Evolutionary conservation across 2,888 invertebrate genomes (phyloP), one percentile per base, ranked within the genome.

Genomic region (Agrochola litura): DNA sequence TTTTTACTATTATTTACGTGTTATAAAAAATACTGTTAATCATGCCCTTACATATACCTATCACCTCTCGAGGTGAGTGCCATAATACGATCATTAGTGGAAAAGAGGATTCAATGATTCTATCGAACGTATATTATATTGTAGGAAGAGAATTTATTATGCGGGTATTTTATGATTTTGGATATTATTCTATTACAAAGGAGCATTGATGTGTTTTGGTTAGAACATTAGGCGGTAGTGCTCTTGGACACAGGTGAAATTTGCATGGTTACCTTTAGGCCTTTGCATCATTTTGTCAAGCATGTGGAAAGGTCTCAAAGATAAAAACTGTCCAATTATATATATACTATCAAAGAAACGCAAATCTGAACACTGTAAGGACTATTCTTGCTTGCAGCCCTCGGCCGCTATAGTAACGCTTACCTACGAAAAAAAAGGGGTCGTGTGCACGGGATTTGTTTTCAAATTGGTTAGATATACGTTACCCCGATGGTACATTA

Each of bases 11-110:
- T n/a, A 30, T 30, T 25, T 46, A 60, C 49, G 16, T 30, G 30
- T 60, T 54, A 60, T 60, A 61, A 54, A 54, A 16, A 61, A 46
- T 30, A 49, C 9, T 52, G 30, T 19, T 25, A 30, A 52, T 60
- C 30, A 60, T 43, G 19, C 30, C 2, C 5, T 25, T 65, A 58
- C 12, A 30, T 66, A 30, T 30, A 30, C 30, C n/a, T 16, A 66
- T n/a, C 5, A 4, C 30, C 52, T 67, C 77, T 76, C 25, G 10
- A 64, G 16, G n/a, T 60, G 10, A 52, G 58, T 9, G 52, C n/a
- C 30, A 60, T 76, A 65, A 76, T 49, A 66, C 49, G 9, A 77
- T 43, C 41, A 52, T 65, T 60, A 77, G 30, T 1, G 22, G 25
- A 60, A 19, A 60, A 43, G 10, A 16, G 30, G 19, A 30, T 77